phyloP scores from a whole-genome alignment of 92 coral and sea anemone genomes.

The Anthopleura xanthogrammica region DNA sequence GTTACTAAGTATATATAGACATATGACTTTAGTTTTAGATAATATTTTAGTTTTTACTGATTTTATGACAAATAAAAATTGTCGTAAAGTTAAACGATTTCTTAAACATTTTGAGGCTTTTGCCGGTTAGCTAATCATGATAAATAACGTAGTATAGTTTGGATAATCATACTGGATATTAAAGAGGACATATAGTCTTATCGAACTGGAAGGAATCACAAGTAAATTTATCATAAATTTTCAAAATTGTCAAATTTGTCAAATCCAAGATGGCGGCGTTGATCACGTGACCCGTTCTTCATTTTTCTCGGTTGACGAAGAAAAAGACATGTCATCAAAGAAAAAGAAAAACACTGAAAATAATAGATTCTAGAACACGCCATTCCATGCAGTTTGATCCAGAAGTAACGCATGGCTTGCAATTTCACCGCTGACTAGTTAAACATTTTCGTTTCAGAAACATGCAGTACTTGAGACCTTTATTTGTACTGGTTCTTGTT shows the following conservation, averaged over 20 bases:
- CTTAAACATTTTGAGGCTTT: no score
- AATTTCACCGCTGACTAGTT: conserved; percentile 4
- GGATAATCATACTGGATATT: background rate
- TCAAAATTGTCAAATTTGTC: background rate
- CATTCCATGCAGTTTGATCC: background rate
- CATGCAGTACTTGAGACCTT: conserved; percentile 19
- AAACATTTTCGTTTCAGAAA: conserved; percentile 3
- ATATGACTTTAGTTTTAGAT: no score
- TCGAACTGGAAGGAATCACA: background rate
- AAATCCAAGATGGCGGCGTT: background rate
- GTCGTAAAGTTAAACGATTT: no score
- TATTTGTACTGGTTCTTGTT: conserved; percentile 18
- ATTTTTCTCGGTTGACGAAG: background rate
- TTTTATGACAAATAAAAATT: no score
- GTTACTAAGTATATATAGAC: no score
- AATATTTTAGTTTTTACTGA: no score
- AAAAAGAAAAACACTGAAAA: background rate
- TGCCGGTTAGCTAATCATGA: no score
- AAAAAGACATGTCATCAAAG: background rate
- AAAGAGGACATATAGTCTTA: background rate
- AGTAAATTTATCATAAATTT: no score
- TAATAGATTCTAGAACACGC: no score
- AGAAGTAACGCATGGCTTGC: background rate
- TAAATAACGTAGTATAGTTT: no score
- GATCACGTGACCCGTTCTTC: background rate